Evolutionary conservation across 2,888 invertebrate genomes (phyloP).

Genomic region (Tethea ocularis): DNA sequence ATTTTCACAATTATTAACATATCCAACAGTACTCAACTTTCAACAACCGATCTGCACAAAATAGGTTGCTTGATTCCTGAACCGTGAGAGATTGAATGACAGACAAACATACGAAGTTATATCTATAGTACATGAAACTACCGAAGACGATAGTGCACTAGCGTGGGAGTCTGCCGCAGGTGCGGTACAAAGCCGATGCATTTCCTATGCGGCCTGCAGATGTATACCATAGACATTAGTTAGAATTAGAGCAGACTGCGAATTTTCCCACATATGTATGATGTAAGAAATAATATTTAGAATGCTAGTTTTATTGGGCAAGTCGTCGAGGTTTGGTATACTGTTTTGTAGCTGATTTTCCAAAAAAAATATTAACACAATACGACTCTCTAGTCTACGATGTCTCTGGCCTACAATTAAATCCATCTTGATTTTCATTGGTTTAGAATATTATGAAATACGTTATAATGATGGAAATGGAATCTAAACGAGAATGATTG

Average conservation of each 20-base stretch:
- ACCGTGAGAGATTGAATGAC: constrained; percentile 3
- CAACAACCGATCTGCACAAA: neutral
- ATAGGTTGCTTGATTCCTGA: neutral
- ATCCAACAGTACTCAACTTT: neutral
- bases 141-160: constrained; percentile 38
- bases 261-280: neutral
- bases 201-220: constrained; percentile 69
- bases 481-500: too few species aligned
- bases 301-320: too few species aligned
- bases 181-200: constrained; percentile 57
- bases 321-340: too few species aligned
- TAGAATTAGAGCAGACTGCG: neutral
- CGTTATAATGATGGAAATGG: too few species aligned
- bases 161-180: constrained; percentile 80
- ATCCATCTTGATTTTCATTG: too few species aligned
- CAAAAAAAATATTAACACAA: too few species aligned
- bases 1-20: too few species aligned
- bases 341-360: too few species aligned
- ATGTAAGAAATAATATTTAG: too few species aligned
- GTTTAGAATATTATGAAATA: too few species aligned
- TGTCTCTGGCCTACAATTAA: too few species aligned
- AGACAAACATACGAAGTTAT: neutral
- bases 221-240: constrained; percentile 53
- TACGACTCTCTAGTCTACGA: too few species aligned
- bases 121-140: neutral